Evolutionary conservation across 2,113 vertebrate genomes (phyloP).

Genomic region (Girardinichthys multiradiatus): DNA sequence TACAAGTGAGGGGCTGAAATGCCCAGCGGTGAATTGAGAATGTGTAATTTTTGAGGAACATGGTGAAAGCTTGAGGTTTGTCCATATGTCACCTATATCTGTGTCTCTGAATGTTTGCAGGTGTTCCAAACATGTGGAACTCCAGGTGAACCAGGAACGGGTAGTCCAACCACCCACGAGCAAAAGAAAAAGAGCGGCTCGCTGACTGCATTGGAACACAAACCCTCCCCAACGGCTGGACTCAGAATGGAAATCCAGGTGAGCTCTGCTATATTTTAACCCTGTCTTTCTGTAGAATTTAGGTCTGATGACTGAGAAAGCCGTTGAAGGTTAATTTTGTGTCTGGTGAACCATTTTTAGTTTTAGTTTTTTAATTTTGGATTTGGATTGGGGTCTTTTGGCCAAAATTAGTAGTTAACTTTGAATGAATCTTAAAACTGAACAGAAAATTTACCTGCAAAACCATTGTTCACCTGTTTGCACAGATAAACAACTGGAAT

Average conservation of each 20-base stretch:
- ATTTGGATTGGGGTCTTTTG: no score
- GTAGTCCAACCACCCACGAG: slow-evolving; percentile 77
- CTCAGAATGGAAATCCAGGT: slow-evolving; percentile 87
- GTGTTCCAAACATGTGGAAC: slow-evolving; percentile 90
- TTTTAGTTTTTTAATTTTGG: no score
- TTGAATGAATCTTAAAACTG: no score
- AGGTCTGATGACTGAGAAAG: no score
- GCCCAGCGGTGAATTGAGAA: neutral
- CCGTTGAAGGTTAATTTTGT: no score
- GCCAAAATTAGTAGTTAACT: neutral
- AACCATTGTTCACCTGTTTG: no score
- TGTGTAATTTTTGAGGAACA: neutral
- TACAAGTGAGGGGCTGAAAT: neutral
- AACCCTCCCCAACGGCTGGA: slow-evolving; percentile 65
- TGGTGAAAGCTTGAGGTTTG: neutral
- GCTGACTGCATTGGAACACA: slow-evolving; percentile 79
- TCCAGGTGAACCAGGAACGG: slow-evolving; percentile 81
- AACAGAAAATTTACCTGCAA: no score
- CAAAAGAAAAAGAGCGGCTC: slow-evolving; percentile 74
- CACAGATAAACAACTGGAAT: no score
- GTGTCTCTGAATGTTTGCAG: slow-evolving; percentile 62
- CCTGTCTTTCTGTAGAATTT: neutral
- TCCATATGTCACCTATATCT: neutral
- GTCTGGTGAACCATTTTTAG: no score
- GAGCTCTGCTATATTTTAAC: neutral